A percentile compares a stretch with the other conserved stretches of the same genome.
Evolutionary conservation across 2,113 vertebrate genomes (phyloP).

Genomic region (Paraplagusia blochii): DNA sequence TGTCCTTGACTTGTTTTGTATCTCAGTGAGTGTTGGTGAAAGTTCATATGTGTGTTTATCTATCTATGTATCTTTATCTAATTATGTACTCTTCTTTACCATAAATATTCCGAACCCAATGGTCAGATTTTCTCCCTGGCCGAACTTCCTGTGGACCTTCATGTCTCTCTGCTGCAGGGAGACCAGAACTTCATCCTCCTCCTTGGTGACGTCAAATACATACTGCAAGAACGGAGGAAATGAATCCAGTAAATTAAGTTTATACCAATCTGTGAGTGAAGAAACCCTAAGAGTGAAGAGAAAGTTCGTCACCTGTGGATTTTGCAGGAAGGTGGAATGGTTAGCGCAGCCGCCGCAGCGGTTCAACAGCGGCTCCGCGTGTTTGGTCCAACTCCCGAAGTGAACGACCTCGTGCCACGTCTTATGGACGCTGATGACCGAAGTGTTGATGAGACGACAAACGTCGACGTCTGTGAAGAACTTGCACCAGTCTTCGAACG

Average conservation of each 20-base stretch:
- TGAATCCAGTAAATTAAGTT: too few relatives aligned
- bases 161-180: slow-evolving; percentile 89
- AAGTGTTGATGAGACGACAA: slow-evolving; percentile 88
- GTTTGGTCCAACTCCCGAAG: slow-evolving; percentile 81
- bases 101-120: slow-evolving; percentile 87
- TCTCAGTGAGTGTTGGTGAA: too few relatives aligned
- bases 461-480: slow-evolving; percentile 84
- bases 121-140: slow-evolving; percentile 83
- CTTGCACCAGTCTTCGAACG: slow-evolving; percentile 89
- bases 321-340: slow-evolving; percentile 90
- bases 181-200: slow-evolving; percentile 83
- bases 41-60: too few relatives aligned
- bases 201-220: slow-evolving; percentile 85
- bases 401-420: slow-evolving; percentile 82
- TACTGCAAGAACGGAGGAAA: slow-evolving; percentile 71
- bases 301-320: slow-evolving; percentile 88
- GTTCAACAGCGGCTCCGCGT: slow-evolving; percentile 82
- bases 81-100: slow-evolving; percentile 64
- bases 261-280: too few relatives aligned
- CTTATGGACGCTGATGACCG: slow-evolving; percentile 83
- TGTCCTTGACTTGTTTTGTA: too few relatives aligned
- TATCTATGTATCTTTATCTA: too few relatives aligned
- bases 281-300: too few relatives aligned
- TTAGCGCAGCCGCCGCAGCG: slow-evolving; percentile 90
- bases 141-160: slow-evolving; percentile 78